Evolutionary conservation across 2,888 invertebrate species (phyloP).

Genomic region (Meghimatium bilineatum): DNA sequence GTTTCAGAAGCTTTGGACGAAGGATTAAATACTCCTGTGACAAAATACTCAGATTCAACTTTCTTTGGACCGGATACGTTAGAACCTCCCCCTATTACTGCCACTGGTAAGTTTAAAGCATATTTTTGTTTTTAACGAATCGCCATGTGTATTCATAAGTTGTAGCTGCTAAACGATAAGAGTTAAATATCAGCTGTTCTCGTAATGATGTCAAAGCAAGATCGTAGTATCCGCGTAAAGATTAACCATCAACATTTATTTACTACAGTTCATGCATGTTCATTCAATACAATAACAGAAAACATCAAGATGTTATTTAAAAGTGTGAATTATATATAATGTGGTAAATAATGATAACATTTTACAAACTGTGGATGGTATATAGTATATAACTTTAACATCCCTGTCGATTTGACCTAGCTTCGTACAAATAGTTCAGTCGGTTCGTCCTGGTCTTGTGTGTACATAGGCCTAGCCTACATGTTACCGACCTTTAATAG

Average conservation of each 20-base stretch:
- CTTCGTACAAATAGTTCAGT: background rate
- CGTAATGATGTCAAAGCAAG: conserved; percentile 1
- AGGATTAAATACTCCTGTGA: conserved; percentile 89
- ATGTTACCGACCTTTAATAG: background rate
- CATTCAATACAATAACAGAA: too few relatives aligned
- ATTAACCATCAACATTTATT: too few relatives aligned
- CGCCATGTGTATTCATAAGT: too few relatives aligned
- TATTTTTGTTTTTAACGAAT: background rate
- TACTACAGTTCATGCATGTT: too few relatives aligned
- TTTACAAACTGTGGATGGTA: too few relatives aligned
- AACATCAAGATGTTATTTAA: too few relatives aligned
- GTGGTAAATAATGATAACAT: too few relatives aligned
- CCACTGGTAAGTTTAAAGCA: conserved; percentile 85
- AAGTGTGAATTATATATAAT: too few relatives aligned
- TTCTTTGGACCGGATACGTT: conserved; percentile 89
- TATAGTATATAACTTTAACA: too few relatives aligned
- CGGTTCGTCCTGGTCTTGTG: background rate
- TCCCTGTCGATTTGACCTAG: conserved; percentile 24
- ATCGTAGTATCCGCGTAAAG: too few relatives aligned
- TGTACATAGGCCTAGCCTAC: background rate
- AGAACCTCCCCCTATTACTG: conserved; percentile 91
- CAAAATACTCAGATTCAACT: conserved; percentile 91
- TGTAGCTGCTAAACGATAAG: too few relatives aligned
- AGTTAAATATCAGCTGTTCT: background rate
- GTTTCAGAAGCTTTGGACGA: conserved; percentile 42